Conservation (phyloP, 2,113 vertebrate genomes). For the Nerophis ophidion region DNA sequence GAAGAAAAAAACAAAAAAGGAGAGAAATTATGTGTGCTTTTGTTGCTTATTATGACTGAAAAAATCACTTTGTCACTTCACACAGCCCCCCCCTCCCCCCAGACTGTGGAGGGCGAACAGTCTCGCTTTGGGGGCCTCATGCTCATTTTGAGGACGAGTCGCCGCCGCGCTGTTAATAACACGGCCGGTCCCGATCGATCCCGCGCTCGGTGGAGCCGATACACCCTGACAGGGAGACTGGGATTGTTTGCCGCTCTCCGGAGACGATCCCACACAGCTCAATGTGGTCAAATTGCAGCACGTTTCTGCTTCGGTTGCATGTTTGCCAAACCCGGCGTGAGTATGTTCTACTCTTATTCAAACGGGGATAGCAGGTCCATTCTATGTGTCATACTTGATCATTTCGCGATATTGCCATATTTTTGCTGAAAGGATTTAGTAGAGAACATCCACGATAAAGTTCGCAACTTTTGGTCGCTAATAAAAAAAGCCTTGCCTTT, state of each 20-base stretch:
- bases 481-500: too few relatives aligned
- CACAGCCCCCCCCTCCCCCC: background rate
- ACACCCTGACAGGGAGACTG: background rate
- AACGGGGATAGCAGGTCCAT: too few relatives aligned
- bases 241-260: conserved; percentile 25
- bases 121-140: conserved; percentile 8
- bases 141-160: conserved; percentile 13
- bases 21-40: background rate
- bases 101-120: conserved; percentile 1
- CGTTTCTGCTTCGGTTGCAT: too few relatives aligned
- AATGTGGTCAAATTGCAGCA: too few relatives aligned
- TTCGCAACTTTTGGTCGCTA: too few relatives aligned
- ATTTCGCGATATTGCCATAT: too few relatives aligned
- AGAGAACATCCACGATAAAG: too few relatives aligned
- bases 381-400: too few relatives aligned
- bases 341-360: too few relatives aligned
- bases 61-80: conserved; percentile 3
- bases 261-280: conserved; percentile 16
- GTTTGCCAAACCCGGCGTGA: too few relatives aligned
- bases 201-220: conserved; percentile 6
- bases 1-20: too few relatives aligned
- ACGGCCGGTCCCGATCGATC: conserved; percentile 24
- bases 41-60: background rate
- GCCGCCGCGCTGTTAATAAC: conserved; percentile 31
- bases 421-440: too few relatives aligned